Base-by-base conservation (phyloP, 2,888 invertebrate species). In the Mallateleia sp. region DNA sequence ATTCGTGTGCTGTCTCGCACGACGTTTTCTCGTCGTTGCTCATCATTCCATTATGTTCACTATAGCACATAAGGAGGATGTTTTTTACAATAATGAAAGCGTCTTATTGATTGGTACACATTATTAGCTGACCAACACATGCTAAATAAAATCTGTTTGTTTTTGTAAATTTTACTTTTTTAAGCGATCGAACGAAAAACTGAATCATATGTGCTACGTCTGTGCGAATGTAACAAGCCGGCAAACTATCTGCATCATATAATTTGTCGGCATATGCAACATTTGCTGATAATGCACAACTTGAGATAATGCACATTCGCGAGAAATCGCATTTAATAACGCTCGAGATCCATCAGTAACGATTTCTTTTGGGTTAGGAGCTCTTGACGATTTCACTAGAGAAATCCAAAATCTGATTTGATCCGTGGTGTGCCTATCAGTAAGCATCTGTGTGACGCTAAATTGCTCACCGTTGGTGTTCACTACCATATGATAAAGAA, bases 121-220 rank as follows among this genome's bases (percentile, higher is more conserved):
- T 71, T 14, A 71, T 56, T 4, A 71, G 54, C 42, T 54, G 38
- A 2, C 71, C 71, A 22, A 71, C 56, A 2, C 1, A 1, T 0
- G 24, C 54, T 7, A 71, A 11, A 32, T 71, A 71, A 71, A 71
- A 56, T 54, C 25, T 1, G 11, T 56, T 71, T 11, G 56, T n/a
- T 25, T 18, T 20, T 18, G 11, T 2, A 3, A 22, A 71, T 14
- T 34, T 54, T 11, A 56, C 25, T 1, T n/a, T 5, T 38, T 71
- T 56, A 14, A 71, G n/a, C 6, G 56, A 34, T 11, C 71, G 54
- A 8, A 28, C 22, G 56, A 54, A 71, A 7, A 54, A 22, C 0
- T 71, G 28, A 1, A 71, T 15, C 24, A 71, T 54, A 38, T 71
- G 71, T 5, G 71, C 71, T 5, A 56, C 42, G 18, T 71, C 71